These are phyloP conservation scores for Temnothorax curvispinosus DNA, from an alignment of 1,140 invertebrate genomes.

Conservation along the genomic window DNA sequence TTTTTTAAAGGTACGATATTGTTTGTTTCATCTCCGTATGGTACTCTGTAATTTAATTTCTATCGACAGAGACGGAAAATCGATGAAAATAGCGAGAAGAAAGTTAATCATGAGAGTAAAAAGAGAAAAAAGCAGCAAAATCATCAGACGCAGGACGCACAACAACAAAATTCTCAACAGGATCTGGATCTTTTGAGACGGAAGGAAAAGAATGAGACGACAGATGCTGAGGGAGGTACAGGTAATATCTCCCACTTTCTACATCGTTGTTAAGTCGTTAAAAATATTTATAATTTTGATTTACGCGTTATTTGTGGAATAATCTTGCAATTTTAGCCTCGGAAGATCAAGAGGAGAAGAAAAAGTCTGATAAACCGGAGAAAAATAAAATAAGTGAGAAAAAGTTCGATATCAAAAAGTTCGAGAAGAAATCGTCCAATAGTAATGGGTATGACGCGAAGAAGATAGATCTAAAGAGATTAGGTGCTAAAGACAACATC, in stretches of 20 bases:
- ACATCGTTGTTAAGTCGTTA: background rate
- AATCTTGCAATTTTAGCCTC: constrained; percentile 56
- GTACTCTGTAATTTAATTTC: constrained; percentile 10
- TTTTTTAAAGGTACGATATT: constrained; percentile 41
- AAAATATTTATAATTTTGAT: constrained; percentile 16
- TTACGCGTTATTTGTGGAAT: background rate
- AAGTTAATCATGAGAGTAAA: constrained; percentile 80
- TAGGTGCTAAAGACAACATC: constrained; percentile 77
- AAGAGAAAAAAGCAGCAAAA: constrained; percentile 79
- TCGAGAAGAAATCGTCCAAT: constrained; percentile 76
- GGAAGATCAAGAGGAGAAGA: constrained; percentile 82
- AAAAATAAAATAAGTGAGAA: constrained; percentile 73
- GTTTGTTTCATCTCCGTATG: background rate
- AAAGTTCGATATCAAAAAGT: constrained; percentile 82
- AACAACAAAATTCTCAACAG: constrained; percentile 80
- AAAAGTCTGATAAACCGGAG: constrained; percentile 77
- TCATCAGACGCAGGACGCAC: constrained; percentile 55
- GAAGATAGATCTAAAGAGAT: constrained; percentile 78
- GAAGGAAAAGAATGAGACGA: constrained; percentile 82
- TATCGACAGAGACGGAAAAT: constrained; percentile 82
- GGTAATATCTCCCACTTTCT: constrained; percentile 30
- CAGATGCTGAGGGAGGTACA: constrained; percentile 75
- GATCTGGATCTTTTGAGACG: constrained; percentile 77
- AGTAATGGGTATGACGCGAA: constrained; percentile 80
- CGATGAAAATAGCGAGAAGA: constrained; percentile 81